Base-by-base conservation (phyloP, 2,113 vertebrate genomes). In the Fregetta grallaria region DNA sequence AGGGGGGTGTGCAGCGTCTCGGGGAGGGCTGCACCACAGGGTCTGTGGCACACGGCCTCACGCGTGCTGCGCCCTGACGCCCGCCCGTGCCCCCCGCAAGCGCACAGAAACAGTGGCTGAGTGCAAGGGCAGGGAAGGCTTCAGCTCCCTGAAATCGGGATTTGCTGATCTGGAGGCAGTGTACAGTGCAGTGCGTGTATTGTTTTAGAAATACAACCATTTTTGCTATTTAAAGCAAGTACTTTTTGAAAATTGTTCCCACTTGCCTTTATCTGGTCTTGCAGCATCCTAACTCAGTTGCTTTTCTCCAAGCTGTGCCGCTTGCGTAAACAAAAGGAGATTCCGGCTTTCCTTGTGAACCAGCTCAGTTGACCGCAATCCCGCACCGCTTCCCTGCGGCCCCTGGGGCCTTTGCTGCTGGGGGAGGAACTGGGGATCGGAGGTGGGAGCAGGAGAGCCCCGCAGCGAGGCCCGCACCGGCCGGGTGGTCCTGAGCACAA, bases 361-460 rank as follows among this genome's bases (percentile, higher is more conserved):
- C 7, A 14, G 23, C 36, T 36, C 26, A 3, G 66, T 29, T 0
- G 6, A 26, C 26, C 0, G 0, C 13, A 12, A 13, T 34, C 34
- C 45, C 3, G 7, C 23, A 8, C 12, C 0, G 1, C 22, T 73
- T 62, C 65, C n/a, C 34, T 55, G 23, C 15, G 4, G 45, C 52
- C 17, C 21, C 19, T 7, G 26, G 20, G 17, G 23, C 8, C 59
- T 49, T 71, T 4, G 4, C 32, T 86, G 56, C 40, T 1, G 3
- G 20, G 8, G 45, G 21, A 55, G 44, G 71, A 47, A 5, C 8
- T 19, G 49, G 44, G 30, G 13, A 6, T 4, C 10, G 15, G 59
- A 12, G n/a, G 11, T 7, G 34, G 66, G 47, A 53, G 27, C 18
- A 13, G 3, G 22, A 13, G 34, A 88, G 32, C 21, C 79, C 58